Percentiles rank a stretch among this genome's conserved stretches.
Evolutionary conservation across 2,888 invertebrate species (phyloP).

Genomic region (Automeris io): DNA sequence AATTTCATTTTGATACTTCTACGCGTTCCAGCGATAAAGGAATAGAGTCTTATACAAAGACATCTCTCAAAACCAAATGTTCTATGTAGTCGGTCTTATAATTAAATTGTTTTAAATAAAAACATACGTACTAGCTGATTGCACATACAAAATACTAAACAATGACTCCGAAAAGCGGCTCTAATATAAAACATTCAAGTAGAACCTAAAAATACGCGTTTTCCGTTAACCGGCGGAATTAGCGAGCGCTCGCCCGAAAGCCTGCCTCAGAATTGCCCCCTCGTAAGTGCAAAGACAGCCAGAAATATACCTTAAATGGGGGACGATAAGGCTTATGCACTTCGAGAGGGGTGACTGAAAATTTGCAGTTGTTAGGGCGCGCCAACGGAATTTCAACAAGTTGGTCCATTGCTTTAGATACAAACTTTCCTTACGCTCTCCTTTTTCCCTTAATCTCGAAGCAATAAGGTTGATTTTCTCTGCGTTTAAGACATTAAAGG

Average conservation of each 20-base stretch:
- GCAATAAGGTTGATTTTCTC: slow-evolving; percentile 40
- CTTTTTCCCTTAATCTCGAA: slow-evolving; percentile 26
- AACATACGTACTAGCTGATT: background rate
- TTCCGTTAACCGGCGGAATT: slow-evolving; percentile 62
- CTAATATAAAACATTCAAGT: slow-evolving; percentile 34
- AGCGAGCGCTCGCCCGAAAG: slow-evolving; percentile 65
- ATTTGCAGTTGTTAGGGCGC: slow-evolving; percentile 55
- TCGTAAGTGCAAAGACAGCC: slow-evolving; percentile 30
- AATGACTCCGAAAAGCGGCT: slow-evolving; percentile 17
- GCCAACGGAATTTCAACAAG: slow-evolving; percentile 74
- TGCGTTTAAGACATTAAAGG: slow-evolving; percentile 10
- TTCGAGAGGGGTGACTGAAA: slow-evolving; percentile 34
- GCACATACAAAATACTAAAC: background rate
- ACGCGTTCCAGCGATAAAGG: too few relatives aligned
- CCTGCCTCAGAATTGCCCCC: slow-evolving; percentile 66
- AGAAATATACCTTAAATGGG: slow-evolving; percentile 39
- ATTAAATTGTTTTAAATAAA: too few relatives aligned
- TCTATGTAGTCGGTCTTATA: too few relatives aligned
- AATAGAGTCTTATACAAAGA: too few relatives aligned
- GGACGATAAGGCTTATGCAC: slow-evolving; percentile 34
- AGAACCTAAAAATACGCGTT: slow-evolving; percentile 57
- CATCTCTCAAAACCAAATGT: too few relatives aligned
- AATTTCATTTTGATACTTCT: too few relatives aligned
- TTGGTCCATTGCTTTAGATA: slow-evolving; percentile 51
- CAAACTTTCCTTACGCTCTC: slow-evolving; percentile 29